Evolutionary conservation across 2,888 invertebrate species (phyloP).

Genomic region (Drosophila affinis): DNA sequence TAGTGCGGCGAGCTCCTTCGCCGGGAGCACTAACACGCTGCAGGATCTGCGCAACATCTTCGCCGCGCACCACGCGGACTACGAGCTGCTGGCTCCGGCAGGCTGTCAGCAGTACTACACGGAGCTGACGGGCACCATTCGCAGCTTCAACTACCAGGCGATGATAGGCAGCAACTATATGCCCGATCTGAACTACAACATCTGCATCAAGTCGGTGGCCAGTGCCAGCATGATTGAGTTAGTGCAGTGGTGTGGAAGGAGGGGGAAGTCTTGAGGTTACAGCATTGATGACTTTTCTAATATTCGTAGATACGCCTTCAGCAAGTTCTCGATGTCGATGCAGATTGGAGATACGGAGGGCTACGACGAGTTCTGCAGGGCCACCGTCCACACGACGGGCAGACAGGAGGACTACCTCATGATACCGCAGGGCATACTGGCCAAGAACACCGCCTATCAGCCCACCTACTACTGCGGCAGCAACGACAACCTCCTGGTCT

Average conservation of each 20-base stretch:
- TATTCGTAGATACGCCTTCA: constrained; percentile 66
- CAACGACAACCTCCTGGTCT: constrained; percentile 63
- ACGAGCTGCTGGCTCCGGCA: constrained; percentile 85
- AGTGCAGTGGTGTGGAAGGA: constrained; percentile 18
- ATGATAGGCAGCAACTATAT: constrained; percentile 85
- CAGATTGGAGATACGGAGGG: constrained; percentile 57
- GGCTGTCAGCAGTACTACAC: constrained; percentile 89
- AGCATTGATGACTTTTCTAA: constrained; percentile 84
- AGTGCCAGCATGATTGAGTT: constrained; percentile 79
- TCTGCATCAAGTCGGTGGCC: constrained; percentile 85
- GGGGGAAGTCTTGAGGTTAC: constrained; percentile 82
- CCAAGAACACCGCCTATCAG: constrained; percentile 80
- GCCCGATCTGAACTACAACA: constrained; percentile 86
- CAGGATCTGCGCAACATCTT: constrained; percentile 78
- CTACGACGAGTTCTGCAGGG: constrained; percentile 85
- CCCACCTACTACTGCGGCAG: constrained; percentile 82
- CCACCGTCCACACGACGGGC: constrained; percentile 85
- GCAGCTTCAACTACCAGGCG: constrained; percentile 86
- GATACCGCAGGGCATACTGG: constrained; percentile 84
- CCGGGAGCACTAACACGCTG: constrained; percentile 62
- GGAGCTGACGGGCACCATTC: constrained; percentile 85
- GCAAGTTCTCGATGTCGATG: constrained; percentile 70
- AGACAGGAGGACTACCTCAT: constrained; percentile 85
- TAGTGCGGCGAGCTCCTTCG: constrained; percentile 41
- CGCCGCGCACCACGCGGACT: constrained; percentile 72